Base-by-base conservation (phyloP, 2,888 invertebrate species). In the Leucoptera coffeella region DNA sequence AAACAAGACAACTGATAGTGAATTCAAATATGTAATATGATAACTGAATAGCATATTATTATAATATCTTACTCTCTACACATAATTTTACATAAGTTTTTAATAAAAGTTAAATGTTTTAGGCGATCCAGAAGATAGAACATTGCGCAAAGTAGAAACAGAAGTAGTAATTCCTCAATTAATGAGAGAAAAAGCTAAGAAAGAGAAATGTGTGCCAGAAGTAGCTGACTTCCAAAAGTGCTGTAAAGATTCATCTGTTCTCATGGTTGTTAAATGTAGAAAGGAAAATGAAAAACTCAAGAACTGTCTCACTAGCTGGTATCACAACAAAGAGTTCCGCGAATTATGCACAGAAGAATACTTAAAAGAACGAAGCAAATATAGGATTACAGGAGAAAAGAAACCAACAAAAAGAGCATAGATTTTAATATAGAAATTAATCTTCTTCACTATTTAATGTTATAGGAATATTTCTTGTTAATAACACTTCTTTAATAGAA, bases 81-180 rank as follows among this genome's bases (percentile, higher is more conserved):
- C n/a, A n/a, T n/a, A n/a, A n/a, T n/a, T n/a, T n/a, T n/a, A n/a
- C n/a, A n/a, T n/a, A n/a, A n/a, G n/a, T n/a, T n/a, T n/a, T n/a
- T n/a, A n/a, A n/a, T n/a, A n/a, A n/a, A n/a, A n/a, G n/a, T n/a
- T n/a, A n/a, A n/a, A n/a, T n/a, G n/a, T 54, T 61, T 28, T 45
- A 88, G 91, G 91, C 32, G 89, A 94, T 62, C 93, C 93, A 2
- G 67, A 86, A 37, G 94, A 95, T 51, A 75, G 48, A 43, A 65
- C 69, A n/a, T 55, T 97, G 27, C 74, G 96, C 38, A 89, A 80
- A 72, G 89, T 95, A 3, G 97, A 97, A 60, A 60, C 59, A 12
- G 90, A 94, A 46, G 82, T 96, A 11, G 50, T 94, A 36, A 85
- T 97, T 47, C 89, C 94, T 1, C 87, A 92, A 56, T 78, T 85